These are phyloP conservation scores for Unio delphinus DNA, from an alignment of 2,888 invertebrate species.

Conservation along the genomic window DNA sequence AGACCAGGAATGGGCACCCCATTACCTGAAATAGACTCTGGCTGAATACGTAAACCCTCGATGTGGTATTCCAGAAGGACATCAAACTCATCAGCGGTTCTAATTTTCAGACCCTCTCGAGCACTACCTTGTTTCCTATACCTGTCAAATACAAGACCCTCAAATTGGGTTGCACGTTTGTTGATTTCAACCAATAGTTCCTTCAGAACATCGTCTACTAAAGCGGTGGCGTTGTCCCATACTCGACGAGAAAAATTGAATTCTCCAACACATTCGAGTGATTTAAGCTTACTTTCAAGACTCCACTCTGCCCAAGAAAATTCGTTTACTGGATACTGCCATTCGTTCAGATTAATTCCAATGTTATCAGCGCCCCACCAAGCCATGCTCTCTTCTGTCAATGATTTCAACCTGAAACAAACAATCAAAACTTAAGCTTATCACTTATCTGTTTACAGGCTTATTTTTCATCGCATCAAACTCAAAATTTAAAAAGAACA, in stretches of 20 bases:
- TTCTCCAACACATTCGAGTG: background rate
- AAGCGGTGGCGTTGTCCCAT: slow-evolving; percentile 3
- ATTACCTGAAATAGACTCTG: no score
- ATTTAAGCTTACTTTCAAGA: background rate
- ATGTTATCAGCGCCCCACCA: background rate
- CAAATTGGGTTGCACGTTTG: slow-evolving; percentile 7
- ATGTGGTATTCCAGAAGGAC: slow-evolving; percentile 22
- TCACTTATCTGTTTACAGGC: no score
- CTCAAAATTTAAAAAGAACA: no score
- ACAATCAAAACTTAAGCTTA: no score
- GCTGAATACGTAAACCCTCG: slow-evolving; percentile 10
- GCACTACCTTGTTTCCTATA: slow-evolving; percentile 33
- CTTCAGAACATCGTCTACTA: slow-evolving; percentile 2
- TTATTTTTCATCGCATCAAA: no score
- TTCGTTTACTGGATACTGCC: slow-evolving; percentile 2
- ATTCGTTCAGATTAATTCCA: slow-evolving; percentile 10
- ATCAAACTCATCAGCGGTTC: slow-evolving; percentile 33
- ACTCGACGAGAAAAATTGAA: slow-evolving; percentile 1
- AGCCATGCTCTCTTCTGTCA: no score
- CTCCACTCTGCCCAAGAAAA: background rate
- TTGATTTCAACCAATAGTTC: slow-evolving; percentile 10
- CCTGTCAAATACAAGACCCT: slow-evolving; percentile 15
- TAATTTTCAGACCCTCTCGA: slow-evolving; percentile 36
- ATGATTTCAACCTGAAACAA: no score
- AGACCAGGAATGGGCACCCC: no score